Evolutionary conservation across 1,140 invertebrate species (phyloP).

Genomic region (Leptestheria dahalacensis): DNA sequence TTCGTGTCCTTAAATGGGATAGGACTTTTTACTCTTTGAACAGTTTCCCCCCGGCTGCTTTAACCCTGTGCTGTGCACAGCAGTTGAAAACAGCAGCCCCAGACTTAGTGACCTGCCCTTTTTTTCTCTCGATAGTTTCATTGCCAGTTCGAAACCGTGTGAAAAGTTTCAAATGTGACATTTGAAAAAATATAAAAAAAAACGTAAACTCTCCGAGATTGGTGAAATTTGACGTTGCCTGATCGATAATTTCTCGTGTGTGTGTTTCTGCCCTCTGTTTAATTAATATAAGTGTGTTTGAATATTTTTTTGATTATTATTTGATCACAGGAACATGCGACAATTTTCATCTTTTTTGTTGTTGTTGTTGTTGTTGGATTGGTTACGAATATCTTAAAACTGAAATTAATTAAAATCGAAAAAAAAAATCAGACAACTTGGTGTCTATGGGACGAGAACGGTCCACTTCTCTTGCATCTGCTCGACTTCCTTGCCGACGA

Average conservation of each 20-base stretch:
- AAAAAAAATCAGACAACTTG: constrained; percentile 43
- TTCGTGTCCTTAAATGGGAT: background rate
- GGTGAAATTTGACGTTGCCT: background rate
- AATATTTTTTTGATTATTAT: too few species aligned
- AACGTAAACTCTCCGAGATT: background rate
- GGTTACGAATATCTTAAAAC: too few species aligned
- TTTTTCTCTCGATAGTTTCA: background rate
- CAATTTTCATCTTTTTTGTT: too few species aligned
- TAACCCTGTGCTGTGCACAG: too few species aligned
- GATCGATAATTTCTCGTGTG: background rate
- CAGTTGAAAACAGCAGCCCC: background rate
- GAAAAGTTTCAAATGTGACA: background rate
- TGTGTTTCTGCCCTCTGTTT: too few species aligned
- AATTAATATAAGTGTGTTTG: too few species aligned
- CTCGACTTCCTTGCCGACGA: constrained; percentile 77
- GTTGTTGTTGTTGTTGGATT: too few species aligned
- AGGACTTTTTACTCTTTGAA: background rate
- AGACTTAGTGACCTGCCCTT: background rate
- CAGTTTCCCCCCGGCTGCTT: too few species aligned
- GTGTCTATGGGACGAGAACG: background rate
- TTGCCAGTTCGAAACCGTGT: background rate
- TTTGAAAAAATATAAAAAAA: background rate
- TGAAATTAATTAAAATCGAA: constrained; percentile 12
- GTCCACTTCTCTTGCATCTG: constrained; percentile 78
- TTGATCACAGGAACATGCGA: too few species aligned